phyloP scores from a whole-genome alignment of 1,140 invertebrate species.

The Lepidostoma basale region DNA sequence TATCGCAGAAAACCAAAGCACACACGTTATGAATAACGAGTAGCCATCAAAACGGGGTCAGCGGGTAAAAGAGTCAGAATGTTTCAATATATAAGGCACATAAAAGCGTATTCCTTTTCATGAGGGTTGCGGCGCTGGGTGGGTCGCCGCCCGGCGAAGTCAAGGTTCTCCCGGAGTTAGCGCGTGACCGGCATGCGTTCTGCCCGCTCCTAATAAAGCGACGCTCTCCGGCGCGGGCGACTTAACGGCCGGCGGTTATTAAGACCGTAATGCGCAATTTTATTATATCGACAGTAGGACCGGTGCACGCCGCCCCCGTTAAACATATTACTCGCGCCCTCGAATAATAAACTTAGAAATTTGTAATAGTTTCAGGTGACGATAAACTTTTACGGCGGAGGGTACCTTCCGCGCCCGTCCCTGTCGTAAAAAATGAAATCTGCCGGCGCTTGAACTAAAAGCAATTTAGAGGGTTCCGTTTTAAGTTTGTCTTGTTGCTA shows the following conservation, averaged over 20 bases:
- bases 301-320: neutral
- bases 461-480: constrained; percentile 18
- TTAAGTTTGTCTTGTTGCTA: constrained; percentile 3
- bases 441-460: constrained; percentile 4
- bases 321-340: neutral
- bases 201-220: constrained; percentile 31
- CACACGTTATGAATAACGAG: no score
- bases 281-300: constrained; percentile 36
- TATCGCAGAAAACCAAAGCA: no score
- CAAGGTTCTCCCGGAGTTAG: neutral
- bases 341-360: neutral
- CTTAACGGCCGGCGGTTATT: constrained; percentile 39
- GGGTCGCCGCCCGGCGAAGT: neutral
- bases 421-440: constrained; percentile 16
- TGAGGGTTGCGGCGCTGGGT: neutral
- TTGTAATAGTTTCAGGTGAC: constrained; percentile 13
- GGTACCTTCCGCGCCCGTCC: neutral
- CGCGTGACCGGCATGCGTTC: constrained; percentile 42
- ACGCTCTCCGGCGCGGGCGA: neutral
- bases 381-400: neutral
- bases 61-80: no score
- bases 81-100: no score
- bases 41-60: no score
- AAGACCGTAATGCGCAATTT: constrained; percentile 37
- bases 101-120: neutral